Evolutionary conservation across 2,888 invertebrate species (phyloP), one percentile per base, ranked within the genome.

Genomic region (Xylota segnis): DNA sequence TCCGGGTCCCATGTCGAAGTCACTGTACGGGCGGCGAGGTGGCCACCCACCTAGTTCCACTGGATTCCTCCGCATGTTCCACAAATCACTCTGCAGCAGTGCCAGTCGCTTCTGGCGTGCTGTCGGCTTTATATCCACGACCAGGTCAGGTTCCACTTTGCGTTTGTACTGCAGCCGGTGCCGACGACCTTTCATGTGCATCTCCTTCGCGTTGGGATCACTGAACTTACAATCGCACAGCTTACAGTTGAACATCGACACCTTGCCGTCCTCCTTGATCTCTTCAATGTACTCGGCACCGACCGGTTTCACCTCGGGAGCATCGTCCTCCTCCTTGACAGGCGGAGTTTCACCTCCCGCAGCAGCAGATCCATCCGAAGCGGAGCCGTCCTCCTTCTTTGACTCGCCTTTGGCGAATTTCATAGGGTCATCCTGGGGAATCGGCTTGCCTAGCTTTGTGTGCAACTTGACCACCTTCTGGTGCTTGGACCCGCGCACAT

Each of bases 171-270:
- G 97, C 81, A 98, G 94, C 23, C 99, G 94, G 92, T 99, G 99
- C 10, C 98, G 94, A 43, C 98, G 94, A 45, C 99, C 99, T 93
- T 98, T 98, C 96, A 98, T 97, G 93, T 99, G 99, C 97, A 98
- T 98, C 92, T 98, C 98, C 93, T 98, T 98, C 88, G 99, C 99
- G 93, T 98, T 98, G 71, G 98, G 98, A 93, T 99, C 99, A 93
- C 98, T 98, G 94, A 99, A 99, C 90, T 97, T 96, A 93, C 99
- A 99, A 92, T 99, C 98, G 93, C 99, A 99, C 40, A 98, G 94
- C 93, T 98, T 98, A 93, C 98, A 98, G 93, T 97, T 97, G 93
- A 98, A 98, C 92, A 96, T 96, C 88, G 98, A 95, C 77, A 94
- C 95, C 93, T 95, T 95, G 91, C 98, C 98, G 89, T 97, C 97